These are phyloP conservation scores for Caenorhabditis imperialis DNA, from an alignment of 2,888 invertebrate species.

Conservation along the genomic window DNA sequence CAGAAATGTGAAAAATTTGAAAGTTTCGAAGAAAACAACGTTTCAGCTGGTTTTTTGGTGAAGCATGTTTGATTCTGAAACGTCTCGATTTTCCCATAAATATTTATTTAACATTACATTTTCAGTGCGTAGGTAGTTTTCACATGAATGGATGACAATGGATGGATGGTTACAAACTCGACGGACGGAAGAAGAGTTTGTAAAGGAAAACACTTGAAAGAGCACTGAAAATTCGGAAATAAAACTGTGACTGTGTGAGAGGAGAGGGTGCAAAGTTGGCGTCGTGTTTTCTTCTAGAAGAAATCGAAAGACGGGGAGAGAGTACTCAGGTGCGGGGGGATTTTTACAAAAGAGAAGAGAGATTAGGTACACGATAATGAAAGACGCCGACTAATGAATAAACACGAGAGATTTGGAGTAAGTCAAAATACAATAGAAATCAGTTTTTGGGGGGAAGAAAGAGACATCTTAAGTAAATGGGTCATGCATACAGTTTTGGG, in stretches of 20 bases:
- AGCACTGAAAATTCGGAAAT: constrained; percentile 8
- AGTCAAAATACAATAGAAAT: constrained; percentile 10
- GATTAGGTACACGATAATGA: constrained; percentile 58
- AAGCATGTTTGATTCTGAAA: constrained; percentile 9
- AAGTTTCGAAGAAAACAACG: too few relatives aligned
- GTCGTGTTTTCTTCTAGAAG: constrained; percentile 22
- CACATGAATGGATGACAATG: constrained; percentile 8
- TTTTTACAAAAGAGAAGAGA: constrained; percentile 16
- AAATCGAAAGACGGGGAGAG: constrained; percentile 33
- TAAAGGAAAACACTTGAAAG: constrained; percentile 4
- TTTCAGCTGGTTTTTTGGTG: too few relatives aligned
- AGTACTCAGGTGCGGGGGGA: neutral
- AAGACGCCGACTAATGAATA: constrained; percentile 57
- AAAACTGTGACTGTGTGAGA: constrained; percentile 27
- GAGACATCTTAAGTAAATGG: neutral
- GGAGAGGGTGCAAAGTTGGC: constrained; percentile 15
- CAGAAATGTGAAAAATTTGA: too few relatives aligned
- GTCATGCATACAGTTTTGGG: constrained; percentile 37
- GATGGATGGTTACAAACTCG: constrained; percentile 7
- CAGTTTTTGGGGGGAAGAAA: neutral
- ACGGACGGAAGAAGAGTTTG: constrained; percentile 31
- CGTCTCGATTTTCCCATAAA: constrained; percentile 37
- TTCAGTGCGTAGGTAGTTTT: constrained; percentile 17
- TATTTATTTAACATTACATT: constrained; percentile 44
- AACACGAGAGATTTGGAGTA: constrained; percentile 44